A percentile compares a stretch with the other conserved stretches of the same genome.
Conservation (phyloP, 64 coral and sea anemone species). For the Cladopsammia gracilis region DNA sequence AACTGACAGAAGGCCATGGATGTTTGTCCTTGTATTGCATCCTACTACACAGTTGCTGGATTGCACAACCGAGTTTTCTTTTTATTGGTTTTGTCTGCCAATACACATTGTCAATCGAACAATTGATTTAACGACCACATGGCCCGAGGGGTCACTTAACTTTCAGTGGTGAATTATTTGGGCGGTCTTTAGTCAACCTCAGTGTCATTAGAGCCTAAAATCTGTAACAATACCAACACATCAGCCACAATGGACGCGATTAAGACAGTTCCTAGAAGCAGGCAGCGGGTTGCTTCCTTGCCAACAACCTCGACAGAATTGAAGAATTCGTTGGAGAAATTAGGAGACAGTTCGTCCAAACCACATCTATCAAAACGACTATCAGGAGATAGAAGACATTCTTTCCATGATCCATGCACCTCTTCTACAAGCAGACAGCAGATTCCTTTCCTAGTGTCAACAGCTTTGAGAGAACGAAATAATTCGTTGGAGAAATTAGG, state of each 20-base stretch:
- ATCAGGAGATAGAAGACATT: neutral
- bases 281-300: neutral
- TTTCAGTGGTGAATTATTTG: no score
- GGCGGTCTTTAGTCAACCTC: no score
- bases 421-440: neutral
- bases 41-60: no score
- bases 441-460: neutral
- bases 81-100: neutral
- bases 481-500: neutral
- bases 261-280: neutral
- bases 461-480: neutral
- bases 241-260: neutral
- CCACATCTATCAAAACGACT: neutral
- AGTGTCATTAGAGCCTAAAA: no score
- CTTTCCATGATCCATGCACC: neutral
- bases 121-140: neutral
- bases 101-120: neutral
- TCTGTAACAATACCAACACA: neutral
- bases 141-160: no score
- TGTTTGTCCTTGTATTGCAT: no score
- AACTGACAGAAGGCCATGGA: no score
- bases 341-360: neutral
- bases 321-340: neutral
- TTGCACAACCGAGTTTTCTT: neutral
- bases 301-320: neutral